Percentiles rank a stretch among this genome's conserved stretches.
Conservation (phyloP, 2,113 vertebrate genomes). For the Mus spicilegus region DNA sequence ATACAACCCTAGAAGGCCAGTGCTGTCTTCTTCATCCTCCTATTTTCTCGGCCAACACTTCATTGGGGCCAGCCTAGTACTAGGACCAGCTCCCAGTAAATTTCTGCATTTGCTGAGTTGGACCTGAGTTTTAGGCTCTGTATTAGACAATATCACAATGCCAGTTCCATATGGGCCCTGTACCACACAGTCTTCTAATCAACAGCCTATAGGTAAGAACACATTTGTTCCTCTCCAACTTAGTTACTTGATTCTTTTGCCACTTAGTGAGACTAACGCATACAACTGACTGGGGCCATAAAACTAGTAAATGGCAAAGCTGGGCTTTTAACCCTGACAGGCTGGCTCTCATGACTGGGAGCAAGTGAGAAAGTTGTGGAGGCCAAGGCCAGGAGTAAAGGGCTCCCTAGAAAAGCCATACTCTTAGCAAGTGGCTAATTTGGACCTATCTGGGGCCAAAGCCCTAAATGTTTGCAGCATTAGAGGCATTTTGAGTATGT, state of each 20-base stretch:
- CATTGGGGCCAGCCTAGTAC: background rate
- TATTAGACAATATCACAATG: background rate
- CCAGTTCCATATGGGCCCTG: background rate
- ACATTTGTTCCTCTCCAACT: background rate
- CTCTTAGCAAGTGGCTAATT: background rate
- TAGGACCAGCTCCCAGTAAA: background rate
- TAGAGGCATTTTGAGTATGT: background rate
- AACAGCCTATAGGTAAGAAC: background rate
- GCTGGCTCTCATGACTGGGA: background rate
- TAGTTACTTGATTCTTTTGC: slow-evolving; percentile 14
- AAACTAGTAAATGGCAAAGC: slow-evolving; percentile 16
- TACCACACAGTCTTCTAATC: background rate
- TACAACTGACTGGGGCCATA: background rate
- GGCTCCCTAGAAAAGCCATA: slow-evolving; percentile 31
- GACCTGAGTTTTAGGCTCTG: slow-evolving; percentile 34
- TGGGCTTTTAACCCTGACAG: slow-evolving; percentile 1
- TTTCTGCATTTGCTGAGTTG: background rate
- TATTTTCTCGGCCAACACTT: background rate
- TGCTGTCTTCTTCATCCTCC: background rate
- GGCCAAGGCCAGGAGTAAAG: background rate
- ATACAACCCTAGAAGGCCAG: background rate
- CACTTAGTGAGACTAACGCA: slow-evolving; percentile 62
- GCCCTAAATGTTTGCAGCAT: slow-evolving; percentile 29
- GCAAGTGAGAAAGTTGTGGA: slow-evolving; percentile 16
- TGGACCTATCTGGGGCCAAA: background rate